phyloP scores from a whole-genome alignment of 2,113 vertebrate genomes.

The Psephotus haematonotus region DNA sequence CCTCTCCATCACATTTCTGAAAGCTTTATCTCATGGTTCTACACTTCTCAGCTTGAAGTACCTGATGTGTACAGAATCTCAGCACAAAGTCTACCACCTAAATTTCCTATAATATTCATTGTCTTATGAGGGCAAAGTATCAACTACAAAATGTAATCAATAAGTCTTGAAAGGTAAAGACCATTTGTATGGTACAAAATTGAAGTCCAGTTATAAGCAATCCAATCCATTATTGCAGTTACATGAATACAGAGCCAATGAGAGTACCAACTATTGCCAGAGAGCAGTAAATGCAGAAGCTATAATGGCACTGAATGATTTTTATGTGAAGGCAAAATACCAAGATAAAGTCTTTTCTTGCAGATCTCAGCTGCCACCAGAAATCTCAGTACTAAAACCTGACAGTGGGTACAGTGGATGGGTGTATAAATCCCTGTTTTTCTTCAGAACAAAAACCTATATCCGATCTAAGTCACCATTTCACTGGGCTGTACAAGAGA shows the following conservation, averaged over 20 bases:
- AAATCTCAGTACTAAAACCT: neutral
- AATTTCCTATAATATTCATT: neutral
- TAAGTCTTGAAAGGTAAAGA: neutral
- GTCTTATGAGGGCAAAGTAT: neutral
- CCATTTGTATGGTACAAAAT: neutral
- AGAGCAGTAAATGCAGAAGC: neutral
- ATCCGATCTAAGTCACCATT: neutral
- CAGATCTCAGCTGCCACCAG: neutral
- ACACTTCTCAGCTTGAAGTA: neutral
- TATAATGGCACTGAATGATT: neutral
- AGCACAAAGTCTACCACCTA: neutral
- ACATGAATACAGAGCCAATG: neutral
- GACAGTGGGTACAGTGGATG: neutral
- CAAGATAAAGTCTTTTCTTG: neutral
- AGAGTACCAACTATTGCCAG: neutral
- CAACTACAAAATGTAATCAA: neutral
- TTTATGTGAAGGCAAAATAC: neutral
- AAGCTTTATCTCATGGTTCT: neutral
- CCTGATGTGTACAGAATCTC: neutral
- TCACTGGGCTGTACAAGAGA: neutral
- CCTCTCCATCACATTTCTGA: neutral
- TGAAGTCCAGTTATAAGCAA: neutral
- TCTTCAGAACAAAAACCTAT: neutral
- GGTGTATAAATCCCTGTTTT: neutral
- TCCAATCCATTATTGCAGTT: neutral